Conservation (phyloP, 2,888 invertebrate genomes). For the Eilema sororculum region DNA sequence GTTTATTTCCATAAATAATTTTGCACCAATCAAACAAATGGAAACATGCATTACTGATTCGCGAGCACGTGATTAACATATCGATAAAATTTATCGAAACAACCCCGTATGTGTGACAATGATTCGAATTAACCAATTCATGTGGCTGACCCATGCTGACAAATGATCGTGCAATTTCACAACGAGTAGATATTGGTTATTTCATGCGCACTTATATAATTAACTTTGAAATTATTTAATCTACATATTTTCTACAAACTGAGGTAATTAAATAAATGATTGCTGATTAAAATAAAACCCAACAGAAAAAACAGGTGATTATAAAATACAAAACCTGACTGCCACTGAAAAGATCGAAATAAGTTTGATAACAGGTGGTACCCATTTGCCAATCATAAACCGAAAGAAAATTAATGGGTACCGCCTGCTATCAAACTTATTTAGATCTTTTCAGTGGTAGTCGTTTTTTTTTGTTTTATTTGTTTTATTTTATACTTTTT, state of each 20-base stretch:
- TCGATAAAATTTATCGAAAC: constrained; percentile 62
- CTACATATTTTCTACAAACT: neutral
- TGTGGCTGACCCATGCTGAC: constrained; percentile 41
- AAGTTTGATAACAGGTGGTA: no score
- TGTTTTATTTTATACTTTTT: no score
- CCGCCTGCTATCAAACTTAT: no score
- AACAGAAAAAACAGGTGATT: no score
- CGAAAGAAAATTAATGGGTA: no score
- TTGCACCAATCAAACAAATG: constrained; percentile 61
- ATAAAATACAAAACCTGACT: no score
- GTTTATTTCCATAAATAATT: constrained; percentile 53
- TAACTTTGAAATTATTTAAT: neutral
- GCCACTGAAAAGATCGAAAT: no score
- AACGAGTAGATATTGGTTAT: constrained; percentile 37
- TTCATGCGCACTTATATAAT: neutral
- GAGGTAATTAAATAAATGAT: no score
- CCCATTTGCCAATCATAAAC: no score
- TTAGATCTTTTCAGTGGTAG: no score
- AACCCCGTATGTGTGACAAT: constrained; percentile 55
- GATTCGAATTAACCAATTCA: constrained; percentile 57
- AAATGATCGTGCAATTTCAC: constrained; percentile 37
- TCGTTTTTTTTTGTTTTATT: no score
- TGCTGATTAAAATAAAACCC: neutral
- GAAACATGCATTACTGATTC: constrained; percentile 56
- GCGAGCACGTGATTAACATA: constrained; percentile 60